A percentile compares a stretch with the other conserved stretches of the same genome.
phyloP scores from a whole-genome alignment of 2,113 vertebrate genomes.

The Ariopsis seemanni region DNA sequence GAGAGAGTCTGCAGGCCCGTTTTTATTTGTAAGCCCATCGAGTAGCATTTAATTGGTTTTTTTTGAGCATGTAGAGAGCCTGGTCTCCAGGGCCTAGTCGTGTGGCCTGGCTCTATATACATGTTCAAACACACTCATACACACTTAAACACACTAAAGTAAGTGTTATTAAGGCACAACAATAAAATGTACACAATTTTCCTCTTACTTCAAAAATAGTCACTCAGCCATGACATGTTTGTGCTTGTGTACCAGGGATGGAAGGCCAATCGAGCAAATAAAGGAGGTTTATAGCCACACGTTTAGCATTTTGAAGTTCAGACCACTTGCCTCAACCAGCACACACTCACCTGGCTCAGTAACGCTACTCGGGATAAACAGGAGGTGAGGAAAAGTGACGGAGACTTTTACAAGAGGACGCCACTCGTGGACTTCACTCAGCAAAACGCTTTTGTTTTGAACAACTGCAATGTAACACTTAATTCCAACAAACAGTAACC shows the following conservation, averaged over 20 bases:
- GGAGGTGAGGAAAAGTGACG: no score
- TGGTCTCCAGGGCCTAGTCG: slow-evolving; percentile 29
- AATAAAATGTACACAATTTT: slow-evolving; percentile 8
- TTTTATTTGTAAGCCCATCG: slow-evolving; percentile 41
- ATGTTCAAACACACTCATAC: slow-evolving; percentile 17
- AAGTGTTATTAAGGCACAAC: slow-evolving; percentile 3
- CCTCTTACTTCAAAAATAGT: neutral
- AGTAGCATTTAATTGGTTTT: slow-evolving; percentile 41
- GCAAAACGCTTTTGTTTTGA: no score
- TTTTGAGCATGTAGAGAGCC: slow-evolving; percentile 40
- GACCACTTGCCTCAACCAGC: neutral
- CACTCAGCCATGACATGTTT: neutral
- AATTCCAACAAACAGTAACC: no score
- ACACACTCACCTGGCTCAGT: neutral
- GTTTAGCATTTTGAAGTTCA: neutral
- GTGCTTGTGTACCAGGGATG: neutral
- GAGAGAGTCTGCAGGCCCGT: slow-evolving; percentile 20
- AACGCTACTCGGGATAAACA: neutral
- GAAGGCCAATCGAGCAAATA: neutral
- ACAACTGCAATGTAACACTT: no score
- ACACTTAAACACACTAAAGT: slow-evolving; percentile 3
- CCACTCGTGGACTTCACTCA: no score
- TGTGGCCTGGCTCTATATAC: slow-evolving; percentile 28
- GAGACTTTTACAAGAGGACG: no score
- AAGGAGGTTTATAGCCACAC: neutral